Base-by-base conservation (phyloP, 1,140 invertebrate genomes). In the Bombyx mandarina region DNA sequence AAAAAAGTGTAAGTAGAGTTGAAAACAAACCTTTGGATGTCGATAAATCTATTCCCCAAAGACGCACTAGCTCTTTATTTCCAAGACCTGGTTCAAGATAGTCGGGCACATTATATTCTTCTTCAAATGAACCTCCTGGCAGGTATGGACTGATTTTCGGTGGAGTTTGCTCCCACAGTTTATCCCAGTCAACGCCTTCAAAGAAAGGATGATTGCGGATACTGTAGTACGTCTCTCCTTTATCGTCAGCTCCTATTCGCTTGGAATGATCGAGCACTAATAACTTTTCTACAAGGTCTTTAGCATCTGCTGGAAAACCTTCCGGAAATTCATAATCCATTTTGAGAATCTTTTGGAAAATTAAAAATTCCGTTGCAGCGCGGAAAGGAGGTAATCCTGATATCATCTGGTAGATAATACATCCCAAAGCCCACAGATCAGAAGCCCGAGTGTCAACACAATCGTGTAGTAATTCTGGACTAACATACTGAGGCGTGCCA, bases 401-500 rank as follows among this genome's bases (percentile, higher is more conserved):
- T 26, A 99, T 92, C 94, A 99, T 98, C 89, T 99, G 98, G 87
- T 97, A 99, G 49, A 99, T 89, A 59, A 99, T 98, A 83, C 98
- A 99, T 6, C 98, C 99, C 43, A 99, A 89, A 0, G 98, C 98
- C 98, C 98, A 99, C n/a, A 99, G 88, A 88, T 99, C 98, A 6
- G 95, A 95, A 12, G 96, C 93, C 61, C 91, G 91, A 22, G 93
- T 93, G 26, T 94, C 93, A 1, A 90, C 91, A 68, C 95, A 94
- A 75, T 96, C 93, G 43, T 94, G 94, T 3, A 99, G 87, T 10
- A 99, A 89, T 87, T 99, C 98, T 6, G 98, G 98, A 50, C 97
- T 98, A 0, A 99, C 97, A 88, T 99, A 99, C 80, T 99, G 98
- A 0, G 98, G 98, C 10, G 98, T 99, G n/a, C 98, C 98, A 6